Percentiles rank a stretch among this genome's conserved stretches.
Conservation (phyloP, 2,888 invertebrate genomes). For the Eilema griseolum region DNA sequence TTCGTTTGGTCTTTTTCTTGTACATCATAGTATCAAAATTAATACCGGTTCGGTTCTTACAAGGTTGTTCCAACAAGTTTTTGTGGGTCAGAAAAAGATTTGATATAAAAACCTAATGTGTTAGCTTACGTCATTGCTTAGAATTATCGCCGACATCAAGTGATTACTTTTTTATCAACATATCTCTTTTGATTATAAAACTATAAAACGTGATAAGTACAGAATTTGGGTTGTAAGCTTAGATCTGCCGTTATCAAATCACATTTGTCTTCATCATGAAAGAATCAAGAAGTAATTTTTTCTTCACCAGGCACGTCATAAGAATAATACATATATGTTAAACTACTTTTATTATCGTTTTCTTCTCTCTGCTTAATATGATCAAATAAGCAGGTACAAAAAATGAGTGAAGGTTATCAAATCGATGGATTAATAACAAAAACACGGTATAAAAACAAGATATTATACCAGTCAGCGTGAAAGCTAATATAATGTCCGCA, state of each 20-base stretch:
- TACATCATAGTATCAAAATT: conserved; percentile 45
- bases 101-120: conserved; percentile 42
- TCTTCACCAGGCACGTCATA: background rate
- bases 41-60: conserved; percentile 69
- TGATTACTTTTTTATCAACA: conserved; percentile 14
- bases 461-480: background rate
- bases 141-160: conserved; percentile 16
- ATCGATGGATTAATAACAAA: background rate
- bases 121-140: conserved; percentile 38
- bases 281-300: background rate
- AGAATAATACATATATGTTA: background rate
- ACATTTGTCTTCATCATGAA: background rate
- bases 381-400: no score
- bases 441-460: background rate
- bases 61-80: conserved; percentile 59
- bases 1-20: conserved; percentile 60
- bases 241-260: background rate
- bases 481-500: background rate
- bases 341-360: background rate
- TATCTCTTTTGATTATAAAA: conserved; percentile 11
- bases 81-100: conserved; percentile 51
- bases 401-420: background rate
- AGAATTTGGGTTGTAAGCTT: background rate
- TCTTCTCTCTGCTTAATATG: background rate
- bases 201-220: conserved; percentile 8